Evolutionary conservation across 1,140 invertebrate genomes (phyloP).

Genomic region (Oreohelix idahoensis): DNA sequence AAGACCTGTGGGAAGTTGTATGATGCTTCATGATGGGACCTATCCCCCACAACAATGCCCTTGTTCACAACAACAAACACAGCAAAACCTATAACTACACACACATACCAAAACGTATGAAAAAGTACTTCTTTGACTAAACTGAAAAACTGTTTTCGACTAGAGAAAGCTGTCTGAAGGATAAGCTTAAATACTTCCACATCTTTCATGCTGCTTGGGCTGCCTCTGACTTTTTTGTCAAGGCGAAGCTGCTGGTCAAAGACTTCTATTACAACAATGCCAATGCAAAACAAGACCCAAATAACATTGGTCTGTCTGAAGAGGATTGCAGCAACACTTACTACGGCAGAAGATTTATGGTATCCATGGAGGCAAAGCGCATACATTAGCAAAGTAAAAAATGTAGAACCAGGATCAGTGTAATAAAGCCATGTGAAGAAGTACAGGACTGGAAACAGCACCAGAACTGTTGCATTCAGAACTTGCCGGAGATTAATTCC

Average conservation of each 20-base stretch:
- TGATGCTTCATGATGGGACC: conserved; percentile 84
- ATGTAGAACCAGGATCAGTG: conserved; percentile 84
- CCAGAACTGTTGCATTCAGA: conserved; percentile 80
- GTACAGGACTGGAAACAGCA: conserved; percentile 89
- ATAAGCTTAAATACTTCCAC: conserved; percentile 42
- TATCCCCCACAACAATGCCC: conserved; percentile 94
- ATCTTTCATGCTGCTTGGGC: conserved; percentile 34
- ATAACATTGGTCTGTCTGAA: conserved; percentile 95
- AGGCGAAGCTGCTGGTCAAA: conserved; percentile 54
- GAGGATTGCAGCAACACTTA: conserved; percentile 81
- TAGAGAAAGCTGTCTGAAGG: conserved; percentile 34
- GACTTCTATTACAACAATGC: conserved; percentile 47
- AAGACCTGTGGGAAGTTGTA: conserved; percentile 90
- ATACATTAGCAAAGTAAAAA: conserved; percentile 83
- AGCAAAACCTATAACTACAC: conserved; percentile 81
- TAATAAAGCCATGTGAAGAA: conserved; percentile 97
- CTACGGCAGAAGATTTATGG: conserved; percentile 61
- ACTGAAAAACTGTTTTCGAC: conserved; percentile 33
- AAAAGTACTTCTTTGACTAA: conserved; percentile 54
- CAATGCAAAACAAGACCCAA: conserved; percentile 85
- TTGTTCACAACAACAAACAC: conserved; percentile 82
- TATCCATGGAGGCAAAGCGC: conserved; percentile 75
- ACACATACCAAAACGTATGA: conserved; percentile 74
- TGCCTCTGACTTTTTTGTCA: conserved; percentile 45
- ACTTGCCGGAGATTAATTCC: conserved; percentile 45